These are phyloP conservation scores for Epicampocera succincta DNA, from an alignment of 2,888 invertebrate genomes.

Conservation along the genomic window DNA sequence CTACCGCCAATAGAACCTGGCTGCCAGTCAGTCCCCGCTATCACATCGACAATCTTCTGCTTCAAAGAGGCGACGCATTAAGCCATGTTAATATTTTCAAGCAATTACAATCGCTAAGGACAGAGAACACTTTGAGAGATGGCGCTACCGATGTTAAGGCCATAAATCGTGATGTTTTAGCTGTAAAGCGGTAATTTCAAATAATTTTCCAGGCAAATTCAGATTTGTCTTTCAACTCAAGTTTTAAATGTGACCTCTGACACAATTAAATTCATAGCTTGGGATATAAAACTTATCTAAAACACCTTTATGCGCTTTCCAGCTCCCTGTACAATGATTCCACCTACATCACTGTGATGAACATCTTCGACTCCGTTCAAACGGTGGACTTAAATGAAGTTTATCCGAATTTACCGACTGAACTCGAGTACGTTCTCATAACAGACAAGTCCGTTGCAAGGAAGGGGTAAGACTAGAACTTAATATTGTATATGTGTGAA, in stretches of 20 bases:
- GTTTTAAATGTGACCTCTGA: no score
- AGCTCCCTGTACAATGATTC: conserved; percentile 74
- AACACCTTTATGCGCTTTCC: background rate
- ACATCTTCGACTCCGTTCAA: conserved; percentile 80
- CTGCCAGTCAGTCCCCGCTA: conserved; percentile 83
- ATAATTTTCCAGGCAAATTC: no score
- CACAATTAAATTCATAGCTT: no score
- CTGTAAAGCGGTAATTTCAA: conserved; percentile 75
- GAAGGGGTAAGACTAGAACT: conserved; percentile 72
- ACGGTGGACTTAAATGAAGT: conserved; percentile 78
- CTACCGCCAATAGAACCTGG: conserved; percentile 77
- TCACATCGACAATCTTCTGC: conserved; percentile 83
- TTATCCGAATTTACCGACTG: conserved; percentile 72
- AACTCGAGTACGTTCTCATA: conserved; percentile 76
- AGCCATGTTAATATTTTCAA: conserved; percentile 86
- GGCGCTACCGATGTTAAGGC: conserved; percentile 82
- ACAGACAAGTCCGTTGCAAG: conserved; percentile 75
- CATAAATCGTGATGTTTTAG: conserved; percentile 82
- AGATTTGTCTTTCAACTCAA: background rate
- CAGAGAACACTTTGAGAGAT: conserved; percentile 82
- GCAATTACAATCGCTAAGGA: conserved; percentile 82
- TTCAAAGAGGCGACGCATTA: conserved; percentile 80
- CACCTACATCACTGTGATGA: conserved; percentile 82
- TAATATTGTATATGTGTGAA: background rate
- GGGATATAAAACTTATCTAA: no score